These are phyloP conservation scores for Agrochola lota DNA, from an alignment of 2,888 invertebrate genomes.

Conservation along the genomic window DNA sequence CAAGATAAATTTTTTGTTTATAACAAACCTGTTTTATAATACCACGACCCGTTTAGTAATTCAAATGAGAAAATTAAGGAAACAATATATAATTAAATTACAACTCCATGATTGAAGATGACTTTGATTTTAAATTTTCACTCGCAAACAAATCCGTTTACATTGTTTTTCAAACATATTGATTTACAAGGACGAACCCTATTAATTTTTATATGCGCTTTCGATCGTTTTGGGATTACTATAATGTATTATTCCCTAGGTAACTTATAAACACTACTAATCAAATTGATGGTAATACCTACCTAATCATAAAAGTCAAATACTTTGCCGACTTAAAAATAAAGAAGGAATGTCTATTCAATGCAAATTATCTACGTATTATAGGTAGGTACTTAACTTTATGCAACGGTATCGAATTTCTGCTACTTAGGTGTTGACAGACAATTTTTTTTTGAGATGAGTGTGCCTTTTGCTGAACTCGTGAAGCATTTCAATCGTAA, in stretches of 20 bases:
- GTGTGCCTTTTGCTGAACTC: background rate
- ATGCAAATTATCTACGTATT: background rate
- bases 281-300: background rate
- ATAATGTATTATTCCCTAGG: background rate
- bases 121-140: background rate
- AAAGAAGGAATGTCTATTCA: slow-evolving; percentile 26
- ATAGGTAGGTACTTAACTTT: background rate
- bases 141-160: background rate
- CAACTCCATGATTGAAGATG: slow-evolving; percentile 7
- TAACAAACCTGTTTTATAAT: background rate
- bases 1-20: background rate
- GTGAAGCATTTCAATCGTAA: background rate
- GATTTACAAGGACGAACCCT: background rate
- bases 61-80: slow-evolving; percentile 1
- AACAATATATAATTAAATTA: slow-evolving; percentile 7
- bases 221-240: background rate
- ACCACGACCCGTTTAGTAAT: background rate
- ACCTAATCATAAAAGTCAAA: background rate
- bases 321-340: background rate
- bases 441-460: background rate
- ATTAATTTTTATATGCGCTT: background rate
- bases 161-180: background rate
- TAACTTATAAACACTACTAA: background rate
- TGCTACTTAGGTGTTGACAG: background rate
- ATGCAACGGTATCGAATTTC: background rate